phyloP scores from a whole-genome alignment of 2,113 vertebrate genomes.

The Loxodonta africana region DNA sequence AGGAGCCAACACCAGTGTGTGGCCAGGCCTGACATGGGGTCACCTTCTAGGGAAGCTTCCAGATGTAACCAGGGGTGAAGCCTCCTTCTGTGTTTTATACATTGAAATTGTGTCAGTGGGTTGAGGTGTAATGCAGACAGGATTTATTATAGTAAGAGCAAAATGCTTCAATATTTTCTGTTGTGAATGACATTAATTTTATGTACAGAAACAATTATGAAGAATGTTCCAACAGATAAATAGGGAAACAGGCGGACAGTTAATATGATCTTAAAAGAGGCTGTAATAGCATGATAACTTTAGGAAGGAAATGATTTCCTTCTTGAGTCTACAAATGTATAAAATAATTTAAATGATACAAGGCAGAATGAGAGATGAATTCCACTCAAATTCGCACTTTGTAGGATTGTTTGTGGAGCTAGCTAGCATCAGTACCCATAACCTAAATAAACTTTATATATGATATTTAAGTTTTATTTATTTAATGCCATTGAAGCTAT shows the following conservation, averaged over 20 bases:
- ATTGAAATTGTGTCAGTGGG: not conserved
- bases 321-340: not conserved
- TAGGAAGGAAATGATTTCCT: not conserved
- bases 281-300: not conserved
- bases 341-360: not conserved
- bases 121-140: not conserved
- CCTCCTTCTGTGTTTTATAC: not conserved
- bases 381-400: not conserved
- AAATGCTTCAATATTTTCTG: not conserved
- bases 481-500: not conserved
- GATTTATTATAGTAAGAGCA: not conserved
- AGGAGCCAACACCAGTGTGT: fast-evolving
- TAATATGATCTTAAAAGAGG: not conserved
- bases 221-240: not conserved
- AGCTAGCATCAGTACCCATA: not conserved
- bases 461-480: not conserved
- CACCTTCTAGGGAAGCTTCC: not conserved
- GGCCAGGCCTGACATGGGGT: not conserved
- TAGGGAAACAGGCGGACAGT: not conserved
- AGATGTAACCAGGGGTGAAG: not conserved
- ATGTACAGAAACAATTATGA: not conserved
- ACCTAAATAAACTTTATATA: not conserved
- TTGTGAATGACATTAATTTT: not conserved
- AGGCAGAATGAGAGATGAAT: not conserved
- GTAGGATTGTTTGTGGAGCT: not conserved